These are phyloP conservation scores for Athrips mouffetella DNA, from an alignment of 2,888 invertebrate species.

Conservation along the genomic window DNA sequence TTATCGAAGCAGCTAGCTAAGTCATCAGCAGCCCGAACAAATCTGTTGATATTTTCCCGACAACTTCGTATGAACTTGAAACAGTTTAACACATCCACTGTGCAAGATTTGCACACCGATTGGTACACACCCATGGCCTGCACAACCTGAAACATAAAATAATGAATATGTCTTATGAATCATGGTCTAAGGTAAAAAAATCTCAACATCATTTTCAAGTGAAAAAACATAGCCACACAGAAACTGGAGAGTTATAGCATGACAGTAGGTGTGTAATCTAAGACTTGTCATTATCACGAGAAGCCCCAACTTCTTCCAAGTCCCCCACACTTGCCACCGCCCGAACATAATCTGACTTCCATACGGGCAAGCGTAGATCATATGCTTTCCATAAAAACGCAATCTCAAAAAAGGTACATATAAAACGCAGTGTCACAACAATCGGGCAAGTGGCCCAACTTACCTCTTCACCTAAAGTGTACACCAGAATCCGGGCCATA, in stretches of 20 bases:
- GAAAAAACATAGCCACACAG: too few relatives aligned
- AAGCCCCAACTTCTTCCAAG: too few relatives aligned
- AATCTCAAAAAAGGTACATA: background rate
- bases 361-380: too few relatives aligned
- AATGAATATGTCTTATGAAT: background rate
- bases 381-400: conserved; percentile 9
- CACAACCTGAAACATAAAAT: conserved; percentile 11
- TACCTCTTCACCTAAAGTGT: conserved; percentile 8
- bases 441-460: background rate
- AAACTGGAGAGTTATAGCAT: too few relatives aligned
- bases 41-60: background rate
- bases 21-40: conserved; percentile 6
- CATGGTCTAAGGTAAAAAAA: too few relatives aligned
- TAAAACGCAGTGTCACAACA: too few relatives aligned
- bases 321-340: too few relatives aligned
- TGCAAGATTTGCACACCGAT: conserved; percentile 5
- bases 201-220: too few relatives aligned
- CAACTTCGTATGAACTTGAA: conserved; percentile 11
- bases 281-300: too few relatives aligned
- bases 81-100: background rate
- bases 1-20: conserved; percentile 12
- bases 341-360: too few relatives aligned
- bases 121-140: background rate
- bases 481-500: background rate
- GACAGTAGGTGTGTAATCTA: too few relatives aligned